Base-by-base conservation (phyloP, 1,140 invertebrate genomes). In the Habropoda laboriosa region DNA sequence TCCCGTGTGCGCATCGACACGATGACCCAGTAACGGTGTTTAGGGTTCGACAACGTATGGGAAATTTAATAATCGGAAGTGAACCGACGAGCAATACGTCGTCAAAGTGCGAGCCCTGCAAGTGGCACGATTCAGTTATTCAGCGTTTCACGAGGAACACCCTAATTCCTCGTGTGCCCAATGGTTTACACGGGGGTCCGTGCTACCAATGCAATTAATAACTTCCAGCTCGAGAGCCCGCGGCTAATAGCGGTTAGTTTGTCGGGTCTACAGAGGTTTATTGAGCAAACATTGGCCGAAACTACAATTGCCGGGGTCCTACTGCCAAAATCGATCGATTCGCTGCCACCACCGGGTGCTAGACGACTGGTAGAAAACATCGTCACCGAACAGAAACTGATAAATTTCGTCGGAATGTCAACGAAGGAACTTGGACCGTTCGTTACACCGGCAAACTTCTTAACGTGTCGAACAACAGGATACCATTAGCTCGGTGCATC, bases 251-350 rank as follows among this genome's bases (percentile, higher is more conserved):
- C 53, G 72, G 70, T 58, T 74, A 80, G 74, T 79, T 79, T 80
- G 70, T 71, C 45, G 70, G 63, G 61, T 81, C 70, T 51, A 47
- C 58, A 40, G 60, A 63, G 71, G 80, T 85, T 85, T 86, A 86
- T 86, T 67, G 80, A 85, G 76, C 76, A 82, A 85, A 86, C 85
- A 86, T 82, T 67, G 53, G 51, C 70, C 73, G 80, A 82, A 79
- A 47, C 76, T 68, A 58, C 64, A 68, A 81, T 86, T 58, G 63
- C 45, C 47, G 24, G 35, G 49, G 21, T 67, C 58, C 73, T 49
- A 51, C 76, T 64, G 51, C 58, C 79, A 81, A 72, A 86, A 85
- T 71, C 74, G 79, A 85, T 85, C 47, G 64, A 38, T 49, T n/a
- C n/a, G n/a, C n/a, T n/a, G n/a, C 61, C 30, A 38, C 13, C 6